Evolutionary conservation across 2,888 invertebrate species (phyloP).

Genomic region (Fissipunctia ypsillon): DNA sequence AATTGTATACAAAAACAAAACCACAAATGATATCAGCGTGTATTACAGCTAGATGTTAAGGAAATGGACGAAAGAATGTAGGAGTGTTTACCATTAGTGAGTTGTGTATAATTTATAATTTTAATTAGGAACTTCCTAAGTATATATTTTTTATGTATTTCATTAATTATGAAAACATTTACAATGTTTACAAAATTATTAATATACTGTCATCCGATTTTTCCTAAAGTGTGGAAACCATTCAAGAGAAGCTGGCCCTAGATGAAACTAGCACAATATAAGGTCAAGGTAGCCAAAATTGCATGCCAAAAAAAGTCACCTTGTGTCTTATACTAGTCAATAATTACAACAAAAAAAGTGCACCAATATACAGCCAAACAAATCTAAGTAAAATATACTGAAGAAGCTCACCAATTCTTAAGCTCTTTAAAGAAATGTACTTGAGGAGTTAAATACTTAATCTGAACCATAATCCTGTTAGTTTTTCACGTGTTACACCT

Average conservation of each 20-base stretch:
- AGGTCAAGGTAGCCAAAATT: constrained; percentile 42
- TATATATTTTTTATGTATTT: constrained; percentile 5
- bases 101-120: constrained; percentile 17
- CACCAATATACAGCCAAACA: constrained; percentile 17
- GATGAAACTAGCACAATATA: constrained; percentile 33
- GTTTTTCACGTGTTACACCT: constrained; percentile 30
- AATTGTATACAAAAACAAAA: constrained; percentile 12
- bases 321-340: constrained; percentile 19
- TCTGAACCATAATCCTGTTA: constrained; percentile 56
- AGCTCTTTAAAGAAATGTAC: constrained; percentile 54
- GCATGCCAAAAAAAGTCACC: constrained; percentile 36
- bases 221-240: not conserved
- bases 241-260: not conserved
- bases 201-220: not conserved
- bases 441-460: constrained; percentile 58
- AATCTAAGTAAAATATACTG: constrained; percentile 34
- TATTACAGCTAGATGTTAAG: constrained; percentile 44
- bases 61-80: constrained; percentile 38
- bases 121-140: constrained; percentile 36
- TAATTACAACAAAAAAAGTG: constrained; percentile 19
- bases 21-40: constrained; percentile 10
- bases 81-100: constrained; percentile 22
- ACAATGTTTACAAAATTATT: constrained; percentile 10
- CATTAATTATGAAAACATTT: constrained; percentile 18
- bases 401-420: constrained; percentile 61